Base-by-base conservation (phyloP, 2,113 vertebrate genomes). In the Trochalopteron elliotii region DNA sequence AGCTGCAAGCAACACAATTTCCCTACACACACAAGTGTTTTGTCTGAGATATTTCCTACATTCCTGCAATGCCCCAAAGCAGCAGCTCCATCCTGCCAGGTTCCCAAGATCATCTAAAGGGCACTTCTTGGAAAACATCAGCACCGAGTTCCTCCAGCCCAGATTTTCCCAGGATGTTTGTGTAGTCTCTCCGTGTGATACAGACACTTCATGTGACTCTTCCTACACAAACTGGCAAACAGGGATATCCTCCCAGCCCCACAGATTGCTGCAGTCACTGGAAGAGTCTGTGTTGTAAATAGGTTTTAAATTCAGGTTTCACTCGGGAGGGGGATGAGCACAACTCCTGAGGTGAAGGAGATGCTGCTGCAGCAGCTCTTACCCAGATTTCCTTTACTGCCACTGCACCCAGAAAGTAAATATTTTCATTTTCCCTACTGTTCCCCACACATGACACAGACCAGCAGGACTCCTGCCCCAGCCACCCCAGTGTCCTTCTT, bases 211-310 rank as follows among this genome's bases (percentile, higher is more conserved):
- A 33, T 2, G 1, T 39, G 60, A 67, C 71, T 75, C 74, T 91
- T 72, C 70, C 87, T 15, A 64, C 49, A 53, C n/a, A 27, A 24
- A 18, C 23, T n/a, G 65, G 23, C 63, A 53, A 19, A 10, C 15
- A 30, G 67, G 7, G 40, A 22, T 13, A 42, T 3, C 12, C 2
- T 35, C n/a, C n/a, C 72, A 90, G 76, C 37, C 49, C 52, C 64
- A 19, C 0, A 0, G 4, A 33, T 63, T 5, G 7, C 67, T 33
- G 10, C 40, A 9, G 45, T 9, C 81, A 42, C 44, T 4, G 28
- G 9, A 55, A 33, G 39, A 87, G 33, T 22, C 25, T 40, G 56
- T 23, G 5, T 28, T 56, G 23, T 37, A n/a, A 72, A 63, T 0
- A 52, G 35, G 19, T 53, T 85, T 83, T 45, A 12, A 65, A 53